These are phyloP conservation scores for Microtus pennsylvanicus DNA, from an alignment of 2,113 vertebrate species.

Conservation along the genomic window DNA sequence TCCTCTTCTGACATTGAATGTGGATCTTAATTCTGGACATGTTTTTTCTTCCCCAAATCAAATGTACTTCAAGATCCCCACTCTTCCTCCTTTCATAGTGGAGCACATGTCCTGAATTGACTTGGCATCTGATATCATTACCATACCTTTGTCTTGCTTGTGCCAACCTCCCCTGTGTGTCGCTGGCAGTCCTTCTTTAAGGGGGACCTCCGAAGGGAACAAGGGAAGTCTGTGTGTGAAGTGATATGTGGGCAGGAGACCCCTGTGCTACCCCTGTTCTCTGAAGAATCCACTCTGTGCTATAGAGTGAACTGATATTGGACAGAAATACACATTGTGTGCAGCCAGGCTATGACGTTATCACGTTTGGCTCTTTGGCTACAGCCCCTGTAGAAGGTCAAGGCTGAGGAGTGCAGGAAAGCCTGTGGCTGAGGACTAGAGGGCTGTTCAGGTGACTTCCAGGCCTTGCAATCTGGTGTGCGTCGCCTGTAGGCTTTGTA, in stretches of 20 bases:
- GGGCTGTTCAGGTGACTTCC: background rate
- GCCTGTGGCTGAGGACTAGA: background rate
- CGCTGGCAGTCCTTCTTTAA: background rate
- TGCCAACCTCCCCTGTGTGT: background rate
- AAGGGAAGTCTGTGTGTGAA: background rate
- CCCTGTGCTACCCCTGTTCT: background rate
- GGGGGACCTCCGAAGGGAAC: background rate
- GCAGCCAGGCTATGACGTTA: no score
- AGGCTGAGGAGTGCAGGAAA: background rate
- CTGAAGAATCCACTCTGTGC: background rate
- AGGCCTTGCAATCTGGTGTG: background rate
- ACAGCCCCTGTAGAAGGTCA: accelerated
- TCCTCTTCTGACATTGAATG: background rate
- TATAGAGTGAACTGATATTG: background rate
- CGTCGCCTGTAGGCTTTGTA: background rate
- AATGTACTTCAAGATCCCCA: background rate
- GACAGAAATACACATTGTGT: background rate
- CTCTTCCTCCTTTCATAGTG: background rate
- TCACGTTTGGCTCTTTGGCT: accelerated
- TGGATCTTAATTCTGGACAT: background rate
- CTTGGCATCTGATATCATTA: background rate
- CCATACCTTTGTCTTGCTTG: background rate
- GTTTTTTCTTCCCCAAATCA: background rate
- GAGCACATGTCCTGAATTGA: background rate
- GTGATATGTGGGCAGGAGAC: background rate